phyloP scores from a whole-genome alignment of 2,888 invertebrate species.

The Ennomos quercinarius region DNA sequence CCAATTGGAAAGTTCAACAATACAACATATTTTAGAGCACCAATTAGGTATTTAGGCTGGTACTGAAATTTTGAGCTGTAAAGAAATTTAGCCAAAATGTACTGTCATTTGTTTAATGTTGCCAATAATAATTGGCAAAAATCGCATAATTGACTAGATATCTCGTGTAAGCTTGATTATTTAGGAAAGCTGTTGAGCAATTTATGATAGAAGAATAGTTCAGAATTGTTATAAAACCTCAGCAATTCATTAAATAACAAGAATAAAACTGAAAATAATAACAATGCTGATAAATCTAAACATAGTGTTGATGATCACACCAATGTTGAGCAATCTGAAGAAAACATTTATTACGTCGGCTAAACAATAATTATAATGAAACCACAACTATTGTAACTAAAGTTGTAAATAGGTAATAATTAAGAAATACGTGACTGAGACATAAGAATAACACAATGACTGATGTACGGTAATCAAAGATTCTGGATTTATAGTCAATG shows the following conservation, averaged over 20 bases:
- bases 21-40: slow-evolving; percentile 45
- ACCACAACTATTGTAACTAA: background rate
- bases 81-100: slow-evolving; percentile 4
- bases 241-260: slow-evolving; percentile 1
- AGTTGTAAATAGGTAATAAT: too few species aligned
- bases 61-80: slow-evolving; percentile 25
- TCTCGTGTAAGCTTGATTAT: background rate
- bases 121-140: too few species aligned
- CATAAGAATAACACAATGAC: too few species aligned
- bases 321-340: slow-evolving; percentile 4
- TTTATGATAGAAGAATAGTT: background rate
- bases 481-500: too few species aligned
- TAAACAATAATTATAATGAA: background rate
- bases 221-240: slow-evolving; percentile 10
- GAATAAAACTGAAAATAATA: background rate
- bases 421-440: too few species aligned
- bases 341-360: background rate
- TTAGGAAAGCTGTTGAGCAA: background rate
- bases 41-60: slow-evolving; percentile 31
- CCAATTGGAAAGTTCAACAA: slow-evolving; percentile 71
- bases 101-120: too few species aligned
- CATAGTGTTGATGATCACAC: slow-evolving; percentile 14
- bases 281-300: slow-evolving; percentile 10
- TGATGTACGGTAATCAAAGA: too few species aligned
- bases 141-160: background rate